phyloP scores from a whole-genome alignment of 1,140 invertebrate genomes.

The Aphelinus atriplicis region DNA sequence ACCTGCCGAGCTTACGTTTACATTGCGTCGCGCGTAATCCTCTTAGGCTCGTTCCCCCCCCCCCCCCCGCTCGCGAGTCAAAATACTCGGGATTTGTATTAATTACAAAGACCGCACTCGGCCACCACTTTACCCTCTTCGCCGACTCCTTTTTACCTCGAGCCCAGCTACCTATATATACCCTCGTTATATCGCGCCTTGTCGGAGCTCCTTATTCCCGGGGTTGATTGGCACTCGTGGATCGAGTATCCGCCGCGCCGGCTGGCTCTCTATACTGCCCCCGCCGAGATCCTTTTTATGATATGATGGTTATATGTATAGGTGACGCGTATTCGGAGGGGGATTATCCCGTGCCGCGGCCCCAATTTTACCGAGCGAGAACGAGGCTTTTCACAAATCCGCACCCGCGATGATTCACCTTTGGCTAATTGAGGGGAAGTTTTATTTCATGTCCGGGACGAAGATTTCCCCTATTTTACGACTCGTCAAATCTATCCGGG shows the following conservation, averaged over 20 bases:
- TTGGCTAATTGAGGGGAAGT: too few relatives aligned
- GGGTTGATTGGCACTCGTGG: conserved; percentile 8
- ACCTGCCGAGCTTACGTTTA: conserved; percentile 22
- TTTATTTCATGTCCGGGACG: too few relatives aligned
- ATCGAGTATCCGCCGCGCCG: neutral
- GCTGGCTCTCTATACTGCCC: too few relatives aligned
- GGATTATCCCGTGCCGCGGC: too few relatives aligned
- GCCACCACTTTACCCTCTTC: neutral
- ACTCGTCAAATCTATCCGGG: too few relatives aligned
- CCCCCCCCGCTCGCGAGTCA: conserved; percentile 1
- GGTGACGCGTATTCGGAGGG: too few relatives aligned
- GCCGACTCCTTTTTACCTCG: neutral
- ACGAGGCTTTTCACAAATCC: too few relatives aligned
- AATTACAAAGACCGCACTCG: conserved; percentile 30
- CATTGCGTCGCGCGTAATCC: conserved; percentile 40
- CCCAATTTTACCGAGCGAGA: too few relatives aligned
- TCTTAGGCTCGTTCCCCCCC: conserved; percentile 43
- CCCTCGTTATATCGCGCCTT: neutral
- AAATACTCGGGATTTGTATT: conserved; percentile 46
- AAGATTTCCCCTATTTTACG: too few relatives aligned
- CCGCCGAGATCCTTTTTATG: too few relatives aligned
- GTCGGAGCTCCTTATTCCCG: neutral
- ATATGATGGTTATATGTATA: too few relatives aligned
- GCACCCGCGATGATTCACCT: too few relatives aligned
- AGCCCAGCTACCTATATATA: neutral